These are phyloP conservation scores for Chrysoperla carnea DNA, from an alignment of 1,140 invertebrate species.

Conservation along the genomic window DNA sequence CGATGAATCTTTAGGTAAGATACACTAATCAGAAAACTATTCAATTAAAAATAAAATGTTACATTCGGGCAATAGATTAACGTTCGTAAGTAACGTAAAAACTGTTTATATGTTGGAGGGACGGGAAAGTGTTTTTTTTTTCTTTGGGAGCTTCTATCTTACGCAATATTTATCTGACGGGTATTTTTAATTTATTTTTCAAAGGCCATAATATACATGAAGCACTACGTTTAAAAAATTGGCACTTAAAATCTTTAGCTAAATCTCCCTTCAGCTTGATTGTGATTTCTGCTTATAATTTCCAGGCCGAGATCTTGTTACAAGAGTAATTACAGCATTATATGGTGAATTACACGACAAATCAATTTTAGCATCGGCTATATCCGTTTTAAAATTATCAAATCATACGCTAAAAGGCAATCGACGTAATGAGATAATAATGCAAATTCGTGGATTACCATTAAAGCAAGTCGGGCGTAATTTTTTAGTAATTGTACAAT, in stretches of 20 bases:
- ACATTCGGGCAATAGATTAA: no score
- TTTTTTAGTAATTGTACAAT: conserved; percentile 20
- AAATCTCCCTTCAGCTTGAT: no score
- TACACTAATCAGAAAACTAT: conserved; percentile 1
- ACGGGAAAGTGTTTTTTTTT: no score
- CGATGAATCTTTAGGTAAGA: conserved; percentile 49
- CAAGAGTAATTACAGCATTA: conserved; percentile 35
- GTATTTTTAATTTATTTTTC: no score
- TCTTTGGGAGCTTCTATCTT: no score
- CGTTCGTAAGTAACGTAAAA: no score
- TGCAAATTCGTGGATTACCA: conserved; percentile 17
- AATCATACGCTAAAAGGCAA: conserved; percentile 25
- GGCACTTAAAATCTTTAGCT: no score
- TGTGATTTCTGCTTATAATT: not conserved
- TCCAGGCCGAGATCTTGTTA: conserved; percentile 38
- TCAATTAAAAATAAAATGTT: no score
- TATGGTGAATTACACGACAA: conserved; percentile 24
- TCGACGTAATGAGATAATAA: conserved; percentile 16
- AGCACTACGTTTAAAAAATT: no score
- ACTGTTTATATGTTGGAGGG: no score
- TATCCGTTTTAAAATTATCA: conserved; percentile 35
- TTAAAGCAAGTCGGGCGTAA: conserved; percentile 25
- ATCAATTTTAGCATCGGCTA: conserved; percentile 26
- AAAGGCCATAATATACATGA: no score
- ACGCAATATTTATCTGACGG: no score